Percentiles rank a stretch among this genome's conserved stretches.
phyloP scores from a whole-genome alignment of 2,888 invertebrate genomes.

The Lutraria lutraria region DNA sequence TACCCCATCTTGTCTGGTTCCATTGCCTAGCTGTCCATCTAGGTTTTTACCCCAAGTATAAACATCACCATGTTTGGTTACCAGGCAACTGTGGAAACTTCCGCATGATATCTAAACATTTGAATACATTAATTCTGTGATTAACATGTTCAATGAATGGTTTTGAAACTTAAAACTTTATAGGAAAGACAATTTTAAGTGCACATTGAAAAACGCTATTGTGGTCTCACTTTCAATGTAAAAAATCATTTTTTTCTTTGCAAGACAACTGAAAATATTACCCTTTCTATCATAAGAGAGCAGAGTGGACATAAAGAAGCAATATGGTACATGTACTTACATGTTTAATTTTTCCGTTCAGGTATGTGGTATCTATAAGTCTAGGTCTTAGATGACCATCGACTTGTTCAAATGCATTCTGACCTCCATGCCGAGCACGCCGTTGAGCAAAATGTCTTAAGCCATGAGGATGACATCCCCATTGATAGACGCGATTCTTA shows the following conservation, averaged over 20 bases:
- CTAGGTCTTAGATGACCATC: slow-evolving; percentile 81
- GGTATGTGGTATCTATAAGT: slow-evolving; percentile 79
- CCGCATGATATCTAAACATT: slow-evolving; percentile 88
- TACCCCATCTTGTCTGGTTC: slow-evolving; percentile 85
- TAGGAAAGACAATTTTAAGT: no score
- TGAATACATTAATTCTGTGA: neutral
- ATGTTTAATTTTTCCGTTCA: slow-evolving; percentile 79
- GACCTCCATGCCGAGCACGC: slow-evolving; percentile 87
- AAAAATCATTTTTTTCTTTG: no score
- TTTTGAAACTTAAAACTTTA: no score
- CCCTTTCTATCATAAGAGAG: no score
- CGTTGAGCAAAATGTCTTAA: slow-evolving; percentile 90
- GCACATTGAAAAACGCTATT: no score
- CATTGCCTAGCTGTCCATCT: slow-evolving; percentile 95
- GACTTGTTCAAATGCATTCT: slow-evolving; percentile 67
- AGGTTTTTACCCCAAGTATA: slow-evolving; percentile 95
- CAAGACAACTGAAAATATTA: no score
- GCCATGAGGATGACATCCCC: slow-evolving; percentile 93
- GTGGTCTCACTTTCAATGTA: no score
- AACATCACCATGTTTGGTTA: slow-evolving; percentile 91
- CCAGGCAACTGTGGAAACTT: slow-evolving; percentile 93
- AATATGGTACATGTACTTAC: slow-evolving; percentile 54
- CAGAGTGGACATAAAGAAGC: no score
- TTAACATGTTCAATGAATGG: neutral
- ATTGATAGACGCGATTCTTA: slow-evolving; percentile 90